These are phyloP conservation scores for Drosophila rhopaloa DNA, from an alignment of 1,140 invertebrate genomes.

Conservation along the genomic window DNA sequence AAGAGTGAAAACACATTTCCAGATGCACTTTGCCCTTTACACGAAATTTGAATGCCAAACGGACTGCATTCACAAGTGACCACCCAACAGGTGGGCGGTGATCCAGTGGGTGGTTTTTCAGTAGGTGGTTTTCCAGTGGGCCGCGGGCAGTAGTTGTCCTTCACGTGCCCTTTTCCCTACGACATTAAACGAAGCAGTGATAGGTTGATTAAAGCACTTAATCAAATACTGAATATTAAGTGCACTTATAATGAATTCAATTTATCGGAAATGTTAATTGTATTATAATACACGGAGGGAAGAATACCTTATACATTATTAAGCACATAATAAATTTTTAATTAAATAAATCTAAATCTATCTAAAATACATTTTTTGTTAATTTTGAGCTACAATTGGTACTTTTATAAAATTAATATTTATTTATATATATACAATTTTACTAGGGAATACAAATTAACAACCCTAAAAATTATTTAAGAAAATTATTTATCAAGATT, in stretches of 20 bases:
- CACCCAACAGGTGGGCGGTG: conserved; percentile 16
- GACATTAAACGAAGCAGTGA: conserved; percentile 18
- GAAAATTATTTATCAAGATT: too few species aligned
- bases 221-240: neutral
- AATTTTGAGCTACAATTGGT: too few species aligned
- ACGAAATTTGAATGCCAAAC: conserved; percentile 26
- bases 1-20: conserved; percentile 29
- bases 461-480: too few species aligned
- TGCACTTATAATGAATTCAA: conserved; percentile 10
- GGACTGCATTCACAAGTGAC: conserved; percentile 22
- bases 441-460: too few species aligned
- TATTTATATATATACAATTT: too few species aligned
- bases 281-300: neutral
- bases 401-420: too few species aligned
- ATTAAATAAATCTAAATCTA: too few species aligned
- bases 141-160: conserved; percentile 19
- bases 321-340: too few species aligned
- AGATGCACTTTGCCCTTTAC: conserved; percentile 36
- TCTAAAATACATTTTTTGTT: too few species aligned
- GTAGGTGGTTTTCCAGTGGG: neutral
- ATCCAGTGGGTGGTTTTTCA: conserved; percentile 5
- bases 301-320: too few species aligned
- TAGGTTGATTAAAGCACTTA: conserved; percentile 20
- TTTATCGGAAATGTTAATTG: conserved; percentile 8
- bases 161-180: conserved; percentile 24